Conservation (phyloP, 2,888 invertebrate genomes). For the Eledona agricola region DNA sequence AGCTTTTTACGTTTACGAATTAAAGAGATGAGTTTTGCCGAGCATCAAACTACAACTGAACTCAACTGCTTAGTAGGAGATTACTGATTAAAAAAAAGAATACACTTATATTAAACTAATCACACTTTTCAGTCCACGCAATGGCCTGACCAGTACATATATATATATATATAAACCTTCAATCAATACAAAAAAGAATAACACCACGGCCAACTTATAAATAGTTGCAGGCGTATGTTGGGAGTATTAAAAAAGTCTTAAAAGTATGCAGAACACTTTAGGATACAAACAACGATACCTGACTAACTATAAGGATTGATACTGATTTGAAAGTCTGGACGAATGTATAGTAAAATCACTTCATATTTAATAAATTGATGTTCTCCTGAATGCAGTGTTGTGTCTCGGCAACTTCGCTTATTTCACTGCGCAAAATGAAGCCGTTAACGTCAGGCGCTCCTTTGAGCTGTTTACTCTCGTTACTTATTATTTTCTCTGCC, state of each 20-base stretch:
- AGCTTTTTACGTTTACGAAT: conserved; percentile 23
- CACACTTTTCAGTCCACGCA: conserved; percentile 29
- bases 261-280: conserved; percentile 27
- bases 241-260: conserved; percentile 35
- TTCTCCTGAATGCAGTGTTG: conserved; percentile 53
- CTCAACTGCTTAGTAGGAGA: conserved; percentile 6
- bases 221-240: conserved; percentile 34
- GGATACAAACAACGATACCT: conserved; percentile 22
- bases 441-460: conserved; percentile 53
- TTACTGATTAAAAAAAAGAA: conserved; percentile 15
- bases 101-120: conserved; percentile 10
- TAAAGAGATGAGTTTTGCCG: conserved; percentile 36
- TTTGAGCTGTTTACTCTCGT: conserved; percentile 55
- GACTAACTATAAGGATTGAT: no score
- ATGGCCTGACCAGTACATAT: conserved; percentile 34
- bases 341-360: conserved; percentile 40
- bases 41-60: conserved; percentile 32
- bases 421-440: conserved; percentile 55
- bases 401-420: conserved; percentile 53
- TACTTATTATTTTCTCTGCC: conserved; percentile 50
- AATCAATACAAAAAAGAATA: conserved; percentile 33
- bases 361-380: conserved; percentile 54
- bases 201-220: conserved; percentile 30
- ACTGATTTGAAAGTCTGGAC: no score
- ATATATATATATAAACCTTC: conserved; percentile 23